Conservation (phyloP, 92 coral and sea anemone genomes). For the Epizoanthus rinbou region DNA sequence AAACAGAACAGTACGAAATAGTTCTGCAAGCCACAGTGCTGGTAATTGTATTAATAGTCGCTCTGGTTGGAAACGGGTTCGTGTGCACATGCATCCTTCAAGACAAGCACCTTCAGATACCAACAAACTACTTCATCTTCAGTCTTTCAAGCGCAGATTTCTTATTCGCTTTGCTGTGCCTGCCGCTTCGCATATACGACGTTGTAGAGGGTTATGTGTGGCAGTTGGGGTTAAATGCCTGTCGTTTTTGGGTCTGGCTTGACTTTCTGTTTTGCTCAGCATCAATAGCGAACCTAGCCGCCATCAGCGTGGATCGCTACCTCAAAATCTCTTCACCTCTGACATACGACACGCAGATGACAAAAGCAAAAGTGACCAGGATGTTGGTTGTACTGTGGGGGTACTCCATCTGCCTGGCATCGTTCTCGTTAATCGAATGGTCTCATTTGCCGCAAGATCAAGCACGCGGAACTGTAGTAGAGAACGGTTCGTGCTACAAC, state of each 20-base stretch:
- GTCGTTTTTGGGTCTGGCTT: constrained; percentile 85
- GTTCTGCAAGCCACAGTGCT: constrained; percentile 56
- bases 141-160: constrained; percentile 93
- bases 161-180: constrained; percentile 77
- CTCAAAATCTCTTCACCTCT: constrained; percentile 83
- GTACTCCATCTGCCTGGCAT: constrained; percentile 70
- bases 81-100: constrained; percentile 80
- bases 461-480: constrained; percentile 72
- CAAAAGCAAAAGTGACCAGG: constrained; percentile 57
- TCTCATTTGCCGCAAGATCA: constrained; percentile 55
- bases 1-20: constrained; percentile 47
- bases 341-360: constrained; percentile 80
- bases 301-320: constrained; percentile 89
- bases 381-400: constrained; percentile 68
- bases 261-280: constrained; percentile 86
- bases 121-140: constrained; percentile 91
- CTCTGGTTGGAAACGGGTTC: constrained; percentile 79
- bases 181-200: constrained; percentile 79
- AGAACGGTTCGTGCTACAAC: constrained; percentile 58
- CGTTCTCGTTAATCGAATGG: constrained; percentile 69
- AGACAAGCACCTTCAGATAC: constrained; percentile 86
- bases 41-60: constrained; percentile 65
- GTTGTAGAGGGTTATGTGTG: constrained; percentile 61
- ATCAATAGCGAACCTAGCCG: constrained; percentile 88
- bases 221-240: constrained; percentile 62